These are phyloP conservation scores for Acanthurus leucopareius DNA, from an alignment of 2,797 vertebrate genomes.

Conservation along the genomic window DNA sequence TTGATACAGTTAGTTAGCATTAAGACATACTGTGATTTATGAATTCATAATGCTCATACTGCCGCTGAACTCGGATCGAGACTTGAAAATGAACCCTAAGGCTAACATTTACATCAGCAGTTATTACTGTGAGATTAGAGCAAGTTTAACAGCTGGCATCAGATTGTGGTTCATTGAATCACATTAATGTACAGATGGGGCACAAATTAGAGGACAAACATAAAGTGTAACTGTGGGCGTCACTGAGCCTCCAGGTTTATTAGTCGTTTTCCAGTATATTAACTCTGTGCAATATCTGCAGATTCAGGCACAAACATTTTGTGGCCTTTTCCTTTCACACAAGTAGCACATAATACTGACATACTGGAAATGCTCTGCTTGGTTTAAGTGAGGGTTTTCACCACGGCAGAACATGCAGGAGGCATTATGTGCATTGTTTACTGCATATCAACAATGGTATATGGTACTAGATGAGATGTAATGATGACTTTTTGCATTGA, in stretches of 20 bases:
- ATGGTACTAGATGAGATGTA: no score
- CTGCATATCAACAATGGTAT: no score
- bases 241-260: background rate
- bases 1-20: background rate
- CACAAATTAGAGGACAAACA: background rate
- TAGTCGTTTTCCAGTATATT: background rate
- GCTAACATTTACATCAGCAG: conserved; percentile 44
- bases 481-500: no score
- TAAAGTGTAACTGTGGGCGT: background rate
- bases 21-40: conserved; percentile 3
- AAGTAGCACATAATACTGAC: no score
- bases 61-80: conserved; percentile 42
- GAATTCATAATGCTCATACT: conserved; percentile 25
- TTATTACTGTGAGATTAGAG: conserved; percentile 38
- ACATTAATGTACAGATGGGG: conserved; percentile 1
- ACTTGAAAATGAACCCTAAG: conserved; percentile 37
- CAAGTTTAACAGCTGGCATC: conserved; percentile 7
- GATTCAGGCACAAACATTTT: no score
- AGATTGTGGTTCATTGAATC: conserved; percentile 21
- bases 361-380: no score
- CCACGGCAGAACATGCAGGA: no score
- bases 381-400: no score
- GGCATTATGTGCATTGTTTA: no score
- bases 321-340: no score
- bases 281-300: no score